phyloP scores from a whole-genome alignment of 2,113 vertebrate genomes.

The Stictonetta naevosa region DNA sequence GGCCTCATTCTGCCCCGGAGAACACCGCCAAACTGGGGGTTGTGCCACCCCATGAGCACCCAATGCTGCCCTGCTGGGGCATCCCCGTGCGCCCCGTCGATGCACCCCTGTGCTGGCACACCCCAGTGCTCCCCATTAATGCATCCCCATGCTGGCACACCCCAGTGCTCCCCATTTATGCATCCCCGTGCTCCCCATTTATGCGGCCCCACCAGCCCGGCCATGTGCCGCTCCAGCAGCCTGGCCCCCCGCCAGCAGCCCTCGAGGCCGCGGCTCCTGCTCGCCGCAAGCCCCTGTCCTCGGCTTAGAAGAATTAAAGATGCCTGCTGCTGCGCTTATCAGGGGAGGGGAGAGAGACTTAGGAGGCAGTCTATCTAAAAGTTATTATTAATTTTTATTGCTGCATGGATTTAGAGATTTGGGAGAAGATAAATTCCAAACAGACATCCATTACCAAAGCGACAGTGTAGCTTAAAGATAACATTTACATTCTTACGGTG shows the following conservation, averaged over 20 bases:
- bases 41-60: not conserved
- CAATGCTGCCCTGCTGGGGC: not conserved
- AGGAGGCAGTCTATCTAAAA: conserved; percentile 24
- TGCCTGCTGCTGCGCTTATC: not conserved
- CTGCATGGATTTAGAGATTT: conserved; percentile 65
- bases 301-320: not conserved
- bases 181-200: too few species aligned
- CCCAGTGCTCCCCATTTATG: rapidly evolving
- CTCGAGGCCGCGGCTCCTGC: rapidly evolving
- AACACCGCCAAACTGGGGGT: rapidly evolving
- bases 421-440: conserved; percentile 76
- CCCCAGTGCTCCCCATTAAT: rapidly evolving
- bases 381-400: conserved; percentile 72
- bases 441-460: conserved; percentile 49
- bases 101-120: too few species aligned
- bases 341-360: not conserved
- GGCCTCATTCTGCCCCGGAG: not conserved
- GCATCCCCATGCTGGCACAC: too few species aligned
- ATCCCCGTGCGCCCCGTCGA: too few species aligned
- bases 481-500: conserved; percentile 77
- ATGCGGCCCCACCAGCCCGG: rapidly evolving
- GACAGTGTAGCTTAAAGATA: conserved; percentile 74
- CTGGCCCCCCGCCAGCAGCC: rapidly evolving
- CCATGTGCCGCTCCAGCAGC: not conserved
- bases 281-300: not conserved